Percentiles rank a stretch among this genome's conserved stretches.
Evolutionary conservation across 2,797 vertebrate species (phyloP).

Genomic region (Thaleichthys pacificus): DNA sequence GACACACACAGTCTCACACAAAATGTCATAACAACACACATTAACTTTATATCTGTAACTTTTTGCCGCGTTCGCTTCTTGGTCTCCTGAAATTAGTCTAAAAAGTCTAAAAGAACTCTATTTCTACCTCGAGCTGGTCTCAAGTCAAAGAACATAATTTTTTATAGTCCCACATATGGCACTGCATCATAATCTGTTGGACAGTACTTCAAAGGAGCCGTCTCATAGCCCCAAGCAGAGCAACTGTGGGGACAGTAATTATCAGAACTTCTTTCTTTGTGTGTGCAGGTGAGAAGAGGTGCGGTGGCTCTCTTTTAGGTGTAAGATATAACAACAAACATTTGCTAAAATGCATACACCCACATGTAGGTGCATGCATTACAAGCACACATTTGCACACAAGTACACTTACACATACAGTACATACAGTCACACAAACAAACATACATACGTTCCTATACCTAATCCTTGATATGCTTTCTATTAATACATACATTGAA

Average conservation of each 20-base stretch:
- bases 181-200: not conserved
- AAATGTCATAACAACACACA: not conserved
- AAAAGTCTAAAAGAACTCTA: not conserved
- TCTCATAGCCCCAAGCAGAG: not conserved
- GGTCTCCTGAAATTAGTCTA: not conserved
- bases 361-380: too few relatives aligned
- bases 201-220: not conserved
- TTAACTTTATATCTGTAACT: not conserved
- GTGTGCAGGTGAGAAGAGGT: not conserved
- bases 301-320: not conserved
- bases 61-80: not conserved
- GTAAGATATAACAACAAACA: too few relatives aligned
- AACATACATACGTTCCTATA: not conserved
- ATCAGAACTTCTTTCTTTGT: not conserved
- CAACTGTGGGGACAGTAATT: not conserved
- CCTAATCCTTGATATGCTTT: not conserved
- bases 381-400: not conserved
- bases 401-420: constrained; percentile 10
- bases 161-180: not conserved
- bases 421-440: not conserved
- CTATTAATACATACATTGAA: not conserved
- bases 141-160: not conserved
- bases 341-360: too few relatives aligned
- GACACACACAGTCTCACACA: not conserved
- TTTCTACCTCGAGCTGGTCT: not conserved